A percentile compares a stretch with the other conserved stretches of the same genome.
Evolutionary conservation across 53 echinoderm and acorn worm genomes (phyloP).

Genomic region (Pentamera pediparva): DNA sequence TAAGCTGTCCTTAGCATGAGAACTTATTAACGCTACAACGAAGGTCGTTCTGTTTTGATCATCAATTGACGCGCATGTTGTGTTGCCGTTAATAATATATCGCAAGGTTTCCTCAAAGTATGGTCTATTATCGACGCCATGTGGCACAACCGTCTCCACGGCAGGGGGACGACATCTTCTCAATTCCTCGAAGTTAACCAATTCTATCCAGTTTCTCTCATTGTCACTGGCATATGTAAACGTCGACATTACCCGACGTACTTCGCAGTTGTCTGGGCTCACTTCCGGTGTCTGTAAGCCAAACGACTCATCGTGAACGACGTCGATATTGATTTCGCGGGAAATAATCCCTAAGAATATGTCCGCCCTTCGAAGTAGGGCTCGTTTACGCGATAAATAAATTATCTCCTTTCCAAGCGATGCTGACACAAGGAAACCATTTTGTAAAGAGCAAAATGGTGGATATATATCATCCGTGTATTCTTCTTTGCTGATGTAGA

Average conservation of each 20-base stretch:
- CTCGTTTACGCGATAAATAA: not conserved
- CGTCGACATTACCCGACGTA: not conserved
- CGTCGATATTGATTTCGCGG: not conserved
- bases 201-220: not conserved
- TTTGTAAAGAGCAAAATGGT: too few relatives aligned
- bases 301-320: not conserved
- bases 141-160: conserved; percentile 29
- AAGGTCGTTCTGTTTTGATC: not conserved
- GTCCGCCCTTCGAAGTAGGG: not conserved
- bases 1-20: not conserved
- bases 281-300: not conserved
- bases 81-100: not conserved
- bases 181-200: not conserved
- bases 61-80: not conserved
- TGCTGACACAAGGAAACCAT: conserved; percentile 5
- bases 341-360: conserved; percentile 3
- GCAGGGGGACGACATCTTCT: conserved; percentile 16
- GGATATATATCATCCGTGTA: too few relatives aligned
- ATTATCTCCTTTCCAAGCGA: not conserved
- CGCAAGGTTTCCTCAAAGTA: conserved; percentile 17
- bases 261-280: not conserved
- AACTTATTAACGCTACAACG: conserved; percentile 38
- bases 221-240: not conserved
- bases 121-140: not conserved
- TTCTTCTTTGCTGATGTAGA: too few relatives aligned